Base-by-base conservation (phyloP, 2,113 vertebrate species). In the Athene cunicularia region DNA sequence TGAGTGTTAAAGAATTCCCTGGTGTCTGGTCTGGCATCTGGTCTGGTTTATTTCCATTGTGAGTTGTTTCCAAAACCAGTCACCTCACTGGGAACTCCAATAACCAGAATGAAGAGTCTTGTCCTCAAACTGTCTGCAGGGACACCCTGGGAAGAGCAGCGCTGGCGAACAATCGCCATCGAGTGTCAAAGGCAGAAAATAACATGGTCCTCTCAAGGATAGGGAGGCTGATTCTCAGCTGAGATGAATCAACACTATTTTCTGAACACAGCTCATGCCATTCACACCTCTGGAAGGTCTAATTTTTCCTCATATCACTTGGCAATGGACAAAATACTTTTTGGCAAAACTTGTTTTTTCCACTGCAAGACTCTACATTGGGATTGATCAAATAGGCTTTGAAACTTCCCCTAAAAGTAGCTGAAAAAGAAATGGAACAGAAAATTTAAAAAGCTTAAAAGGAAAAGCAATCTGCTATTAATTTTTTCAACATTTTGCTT, bases 401-500 rank as follows among this genome's bases (percentile, higher is more conserved):
- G 80, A 79, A 80, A 90, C 13, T 62, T 62, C 55, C 35, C 14
- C 21, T 73, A 35, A 27, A 75, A 95, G 43, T 19, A 71, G 35
- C 2, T 79, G 33, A 14, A 33, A 86, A 83, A 80, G 47, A 79
- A 95, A 94, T 68, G 76, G 67, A 77, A 91, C 14, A 83, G 74
- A 88, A 95, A 90, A 86, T n/a, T 55, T 50, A 74, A 75, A 85
- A 70, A 53, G 43, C 58, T 79, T 41, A 32, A 52, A 93, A 84
- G 52, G 62, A 81, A 87, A 89, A 81, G 64, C 66, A 90, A 85
- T 89, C 68, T 93, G 73, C 84, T 79, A 41, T 79, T 95, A 86
- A 71, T 93, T 93, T 75, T 85, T 75, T 59, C 72, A 85, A 84
- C 86, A 67, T 93, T 96, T 95, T 95, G 89, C 95, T 94, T 93